Percentiles rank a stretch among this genome's conserved stretches.
These are phyloP conservation scores for Trichacis sp. DNA, from an alignment of 2,888 invertebrate species.

Conservation along the genomic window DNA sequence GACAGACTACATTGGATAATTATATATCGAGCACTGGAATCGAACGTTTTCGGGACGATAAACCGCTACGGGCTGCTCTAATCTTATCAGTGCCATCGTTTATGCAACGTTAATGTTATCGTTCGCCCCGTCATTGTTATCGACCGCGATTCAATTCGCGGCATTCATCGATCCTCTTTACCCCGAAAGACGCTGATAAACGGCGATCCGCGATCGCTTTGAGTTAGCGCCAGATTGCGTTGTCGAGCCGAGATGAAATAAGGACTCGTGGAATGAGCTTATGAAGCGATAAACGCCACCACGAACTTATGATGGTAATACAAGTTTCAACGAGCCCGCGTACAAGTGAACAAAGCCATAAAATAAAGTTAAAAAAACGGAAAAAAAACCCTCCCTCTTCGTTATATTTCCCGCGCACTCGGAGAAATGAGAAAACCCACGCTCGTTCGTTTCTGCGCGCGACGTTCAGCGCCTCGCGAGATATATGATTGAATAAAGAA, in stretches of 20 bases:
- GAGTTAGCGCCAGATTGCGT: slow-evolving; percentile 16
- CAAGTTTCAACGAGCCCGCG: not conserved
- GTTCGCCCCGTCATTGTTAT: not conserved
- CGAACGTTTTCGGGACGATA: slow-evolving; percentile 1
- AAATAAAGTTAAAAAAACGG: no score
- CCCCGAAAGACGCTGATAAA: no score
- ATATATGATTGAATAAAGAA: slow-evolving; percentile 10
- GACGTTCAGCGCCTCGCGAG: not conserved
- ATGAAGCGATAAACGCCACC: slow-evolving; percentile 6
- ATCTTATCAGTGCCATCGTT: not conserved
- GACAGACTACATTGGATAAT: slow-evolving; percentile 10
- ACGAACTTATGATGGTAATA: not conserved
- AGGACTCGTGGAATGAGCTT: slow-evolving; percentile 1
- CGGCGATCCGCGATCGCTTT: no score
- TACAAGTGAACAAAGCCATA: not conserved
- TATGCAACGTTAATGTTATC: not conserved
- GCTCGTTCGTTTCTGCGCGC: not conserved
- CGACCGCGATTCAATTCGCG: not conserved
- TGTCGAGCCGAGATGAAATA: slow-evolving; percentile 18
- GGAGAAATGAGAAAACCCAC: not conserved
- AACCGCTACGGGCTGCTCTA: not conserved
- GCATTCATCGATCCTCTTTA: not conserved
- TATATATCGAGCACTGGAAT: slow-evolving; percentile 4
- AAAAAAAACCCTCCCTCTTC: no score
- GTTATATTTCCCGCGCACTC: not conserved